Percentiles rank a stretch among this genome's conserved stretches.
Conservation (phyloP, 2,113 vertebrate genomes). For the Galbula dea region DNA sequence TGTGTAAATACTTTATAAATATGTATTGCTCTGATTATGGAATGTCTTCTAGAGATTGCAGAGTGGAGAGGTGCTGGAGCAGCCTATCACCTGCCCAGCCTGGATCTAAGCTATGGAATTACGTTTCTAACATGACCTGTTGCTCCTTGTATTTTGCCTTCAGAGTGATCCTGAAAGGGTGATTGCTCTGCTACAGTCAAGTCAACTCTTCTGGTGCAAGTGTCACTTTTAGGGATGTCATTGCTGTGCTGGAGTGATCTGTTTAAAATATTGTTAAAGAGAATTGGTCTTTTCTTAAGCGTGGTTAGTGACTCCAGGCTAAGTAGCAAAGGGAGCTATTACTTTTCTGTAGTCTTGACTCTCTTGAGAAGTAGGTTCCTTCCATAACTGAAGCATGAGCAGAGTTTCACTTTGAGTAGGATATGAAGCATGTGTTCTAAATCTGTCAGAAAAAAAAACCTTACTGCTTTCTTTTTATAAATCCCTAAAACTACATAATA, state of each 20-base stretch:
- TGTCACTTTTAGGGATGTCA: not conserved
- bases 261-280: not conserved
- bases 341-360: not conserved
- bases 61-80: not conserved
- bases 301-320: not conserved
- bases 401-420: constrained; percentile 47
- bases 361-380: constrained; percentile 38
- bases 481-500: not conserved
- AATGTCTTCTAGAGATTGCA: not conserved
- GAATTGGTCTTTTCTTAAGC: not conserved
- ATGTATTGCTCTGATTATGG: not conserved
- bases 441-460: not conserved
- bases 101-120: not conserved
- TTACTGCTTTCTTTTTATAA: not conserved
- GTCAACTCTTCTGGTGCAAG: not conserved
- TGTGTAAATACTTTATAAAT: constrained; percentile 49
- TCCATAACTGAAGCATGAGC: constrained; percentile 1
- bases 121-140: not conserved
- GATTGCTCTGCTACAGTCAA: not conserved
- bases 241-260: not conserved
- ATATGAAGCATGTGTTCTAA: not conserved
- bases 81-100: not conserved
- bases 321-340: not conserved
- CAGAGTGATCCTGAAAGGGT: not conserved
- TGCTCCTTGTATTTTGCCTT: not conserved